Conservation (phyloP, 2,888 invertebrate species). For the Leucophora obtusa region DNA sequence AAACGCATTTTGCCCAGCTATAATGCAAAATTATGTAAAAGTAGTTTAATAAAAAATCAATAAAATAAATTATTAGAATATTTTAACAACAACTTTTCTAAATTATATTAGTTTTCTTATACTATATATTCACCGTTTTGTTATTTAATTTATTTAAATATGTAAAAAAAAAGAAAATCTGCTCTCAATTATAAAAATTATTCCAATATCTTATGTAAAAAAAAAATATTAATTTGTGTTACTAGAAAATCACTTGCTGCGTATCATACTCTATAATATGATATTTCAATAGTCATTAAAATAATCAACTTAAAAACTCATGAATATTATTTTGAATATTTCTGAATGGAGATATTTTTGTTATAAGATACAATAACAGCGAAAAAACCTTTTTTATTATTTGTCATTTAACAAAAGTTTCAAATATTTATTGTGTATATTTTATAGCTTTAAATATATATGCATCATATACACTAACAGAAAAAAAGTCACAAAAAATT, state of each 20-base stretch:
- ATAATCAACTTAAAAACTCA: slow-evolving; percentile 54
- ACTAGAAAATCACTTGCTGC: not conserved
- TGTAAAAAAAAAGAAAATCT: too few relatives aligned
- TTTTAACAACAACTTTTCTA: too few relatives aligned
- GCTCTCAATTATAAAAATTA: not conserved
- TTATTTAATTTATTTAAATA: not conserved
- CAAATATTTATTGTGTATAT: slow-evolving; percentile 5
- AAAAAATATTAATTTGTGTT: too few relatives aligned
- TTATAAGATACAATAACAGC: not conserved
- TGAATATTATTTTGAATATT: slow-evolving; percentile 29
- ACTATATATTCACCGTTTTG: not conserved
- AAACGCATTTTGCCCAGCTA: too few relatives aligned
- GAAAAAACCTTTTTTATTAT: slow-evolving; percentile 19
- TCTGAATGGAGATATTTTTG: not conserved
- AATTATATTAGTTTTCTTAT: too few relatives aligned
- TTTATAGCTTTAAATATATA: slow-evolving; percentile 9
- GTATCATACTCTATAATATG: not conserved
- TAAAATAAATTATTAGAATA: too few relatives aligned
- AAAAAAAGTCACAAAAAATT: too few relatives aligned
- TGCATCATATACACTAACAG: not conserved
- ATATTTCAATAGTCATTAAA: slow-evolving; percentile 31
- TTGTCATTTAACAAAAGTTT: slow-evolving; percentile 11
- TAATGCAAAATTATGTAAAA: too few relatives aligned
- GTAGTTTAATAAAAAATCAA: too few relatives aligned
- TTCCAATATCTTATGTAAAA: too few relatives aligned